Percentiles rank a stretch among this genome's conserved stretches.
Conservation (phyloP, 2,797 vertebrate genomes). For the Loriculus beryllinus region DNA sequence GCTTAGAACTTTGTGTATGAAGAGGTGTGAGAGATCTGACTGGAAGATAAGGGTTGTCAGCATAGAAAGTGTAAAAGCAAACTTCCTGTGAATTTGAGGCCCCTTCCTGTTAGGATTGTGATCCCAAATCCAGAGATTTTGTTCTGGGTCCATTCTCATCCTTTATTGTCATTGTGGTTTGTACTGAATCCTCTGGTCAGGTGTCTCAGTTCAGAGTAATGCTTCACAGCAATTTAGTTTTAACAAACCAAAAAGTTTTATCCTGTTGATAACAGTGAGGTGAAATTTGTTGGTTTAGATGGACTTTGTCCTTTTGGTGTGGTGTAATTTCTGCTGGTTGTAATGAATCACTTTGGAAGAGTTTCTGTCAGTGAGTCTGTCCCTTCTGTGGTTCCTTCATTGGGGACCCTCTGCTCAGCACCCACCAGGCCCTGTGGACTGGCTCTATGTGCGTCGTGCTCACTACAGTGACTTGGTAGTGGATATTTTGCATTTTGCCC, state of each 20-base stretch:
- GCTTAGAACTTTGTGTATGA: background rate
- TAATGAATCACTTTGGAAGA: background rate
- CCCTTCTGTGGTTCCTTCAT: rapidly evolving
- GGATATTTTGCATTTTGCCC: background rate
- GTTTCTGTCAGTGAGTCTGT: background rate
- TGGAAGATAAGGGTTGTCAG: background rate
- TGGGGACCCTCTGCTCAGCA: background rate
- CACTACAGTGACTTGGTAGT: background rate
- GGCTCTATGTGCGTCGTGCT: background rate
- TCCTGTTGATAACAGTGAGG: background rate
- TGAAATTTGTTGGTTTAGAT: background rate
- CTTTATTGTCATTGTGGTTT: rapidly evolving
- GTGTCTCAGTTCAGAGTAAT: background rate
- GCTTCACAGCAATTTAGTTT: background rate
- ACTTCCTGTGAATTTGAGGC: background rate
- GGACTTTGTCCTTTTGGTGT: background rate
- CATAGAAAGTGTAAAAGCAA: background rate
- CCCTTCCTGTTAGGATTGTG: background rate
- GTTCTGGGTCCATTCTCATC: rapidly evolving
- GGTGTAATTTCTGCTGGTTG: background rate
- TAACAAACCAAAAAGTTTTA: background rate
- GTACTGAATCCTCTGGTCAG: background rate
- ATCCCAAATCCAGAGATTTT: background rate
- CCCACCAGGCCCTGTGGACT: no score
- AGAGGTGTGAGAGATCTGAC: background rate